phyloP scores from a whole-genome alignment of 1,140 invertebrate genomes.

The Drosophila fuyamai region DNA sequence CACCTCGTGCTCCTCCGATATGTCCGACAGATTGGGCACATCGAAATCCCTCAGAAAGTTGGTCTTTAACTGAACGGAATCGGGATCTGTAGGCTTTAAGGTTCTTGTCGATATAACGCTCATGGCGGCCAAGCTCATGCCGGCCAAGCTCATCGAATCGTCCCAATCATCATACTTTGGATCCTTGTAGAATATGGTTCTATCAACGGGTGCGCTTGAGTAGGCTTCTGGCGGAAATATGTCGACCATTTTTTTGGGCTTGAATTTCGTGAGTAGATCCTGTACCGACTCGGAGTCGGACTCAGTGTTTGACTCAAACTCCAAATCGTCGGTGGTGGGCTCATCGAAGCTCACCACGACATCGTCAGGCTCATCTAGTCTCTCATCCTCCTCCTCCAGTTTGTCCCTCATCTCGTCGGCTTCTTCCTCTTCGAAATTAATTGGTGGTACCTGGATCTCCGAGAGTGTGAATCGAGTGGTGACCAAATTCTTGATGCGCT shows the following conservation, averaged over 20 bases:
- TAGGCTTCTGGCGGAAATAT: constrained; percentile 1
- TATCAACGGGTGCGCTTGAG: neutral
- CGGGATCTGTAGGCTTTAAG: neutral
- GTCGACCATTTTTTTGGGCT: too few species aligned
- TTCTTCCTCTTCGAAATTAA: neutral
- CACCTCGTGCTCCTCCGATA: constrained; percentile 45
- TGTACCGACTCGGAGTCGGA: neutral
- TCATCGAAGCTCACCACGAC: neutral
- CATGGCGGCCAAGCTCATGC: neutral
- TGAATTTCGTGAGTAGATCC: too few species aligned
- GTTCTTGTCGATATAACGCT: neutral
- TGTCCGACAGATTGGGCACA: constrained; percentile 47
- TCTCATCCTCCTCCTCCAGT: neutral
- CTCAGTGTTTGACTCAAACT: neutral
- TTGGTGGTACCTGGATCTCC: too few species aligned
- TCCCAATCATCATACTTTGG: neutral
- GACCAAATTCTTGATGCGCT: neutral
- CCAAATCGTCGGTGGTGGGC: neutral
- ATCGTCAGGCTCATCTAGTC: too few species aligned
- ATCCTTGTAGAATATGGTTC: constrained; percentile 4
- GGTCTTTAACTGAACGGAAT: constrained; percentile 29
- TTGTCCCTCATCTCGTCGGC: neutral
- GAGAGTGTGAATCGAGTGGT: neutral
- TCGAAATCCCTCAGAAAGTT: constrained; percentile 39
- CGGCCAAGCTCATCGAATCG: neutral